Base-by-base conservation (phyloP, 2,797 vertebrate species). In the Aphelocoma californica region DNA sequence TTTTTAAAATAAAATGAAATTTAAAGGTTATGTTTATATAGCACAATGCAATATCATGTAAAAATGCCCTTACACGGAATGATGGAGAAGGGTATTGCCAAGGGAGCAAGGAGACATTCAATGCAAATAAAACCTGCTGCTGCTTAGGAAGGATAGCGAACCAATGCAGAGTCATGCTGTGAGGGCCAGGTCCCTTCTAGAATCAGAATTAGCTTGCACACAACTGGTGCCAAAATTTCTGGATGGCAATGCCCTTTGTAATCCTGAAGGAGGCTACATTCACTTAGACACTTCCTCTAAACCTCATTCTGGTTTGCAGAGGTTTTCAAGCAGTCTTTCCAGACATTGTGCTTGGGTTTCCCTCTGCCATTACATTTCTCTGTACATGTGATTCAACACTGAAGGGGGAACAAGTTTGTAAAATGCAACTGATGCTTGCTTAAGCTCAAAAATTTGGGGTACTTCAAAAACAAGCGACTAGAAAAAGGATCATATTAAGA, bases 121-220 rank as follows among this genome's bases (percentile, higher is more conserved):
- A 62, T 85, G 81, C 31, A 75, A 81, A 84, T 65, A 70, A 50
- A 79, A 79, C 20, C n/a, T 88, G 7, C 57, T 70, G 36, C 56
- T 79, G 34, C 42, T 86, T 75, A 38, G 23, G 47, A 86, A 69
- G 42, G 58, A 61, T 19, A 34, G 34, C 36, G 60, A 86, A 75
- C 18, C 28, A 69, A 81, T 45, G 53, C 11, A 88, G 26, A 48
- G 61, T 75, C 50, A 15, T 38, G 54, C 77, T 95, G 53, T 81
- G 81, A 88, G 65, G 70, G 19, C 26, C 61, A 67, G 24, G 11
- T 32, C 34, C 32, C 78, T 81, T 62, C 70, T 57, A 65, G 80
- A 94, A 70, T 81, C 56, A 87, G 47, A 86, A 81, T 70, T 72
- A 90, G 9, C 50, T 72, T 56, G 25, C 21, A 56, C 58, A 84